Conservation (phyloP, 2,797 vertebrate species). For the Clamator glandarius region DNA sequence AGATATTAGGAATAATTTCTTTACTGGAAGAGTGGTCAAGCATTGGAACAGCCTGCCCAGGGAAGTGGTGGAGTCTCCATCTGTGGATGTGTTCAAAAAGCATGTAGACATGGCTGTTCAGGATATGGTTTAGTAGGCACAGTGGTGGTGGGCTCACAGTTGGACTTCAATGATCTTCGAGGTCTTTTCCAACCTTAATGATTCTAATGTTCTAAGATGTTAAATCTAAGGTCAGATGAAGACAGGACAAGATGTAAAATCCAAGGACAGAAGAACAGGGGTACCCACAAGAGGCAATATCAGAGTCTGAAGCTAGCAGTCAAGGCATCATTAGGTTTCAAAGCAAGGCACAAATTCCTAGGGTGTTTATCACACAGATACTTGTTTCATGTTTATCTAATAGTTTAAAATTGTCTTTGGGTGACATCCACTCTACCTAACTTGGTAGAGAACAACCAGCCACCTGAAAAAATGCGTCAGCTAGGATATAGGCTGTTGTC, state of each 20-base stretch:
- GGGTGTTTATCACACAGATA: neutral
- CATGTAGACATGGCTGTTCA: too few species aligned
- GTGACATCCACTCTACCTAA: neutral
- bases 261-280: neutral
- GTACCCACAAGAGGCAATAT: neutral
- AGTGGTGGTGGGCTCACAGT: too few species aligned
- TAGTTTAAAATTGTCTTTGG: neutral
- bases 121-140: too few species aligned
- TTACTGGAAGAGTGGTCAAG: too few species aligned
- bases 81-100: too few species aligned
- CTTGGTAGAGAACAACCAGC: neutral
- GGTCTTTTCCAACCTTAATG: too few species aligned
- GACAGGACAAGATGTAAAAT: neutral
- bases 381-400: neutral
- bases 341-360: neutral
- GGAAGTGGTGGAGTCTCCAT: too few species aligned
- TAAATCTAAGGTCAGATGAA: neutral
- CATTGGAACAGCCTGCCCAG: too few species aligned
- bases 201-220: too few species aligned
- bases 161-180: too few species aligned
- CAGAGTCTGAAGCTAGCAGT: neutral
- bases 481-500: neutral
- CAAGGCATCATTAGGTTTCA: neutral
- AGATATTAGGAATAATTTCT: too few species aligned
- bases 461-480: neutral